Evolutionary conservation across 2,888 invertebrate species (phyloP).

Genomic region (Chrysolina oricalcia): DNA sequence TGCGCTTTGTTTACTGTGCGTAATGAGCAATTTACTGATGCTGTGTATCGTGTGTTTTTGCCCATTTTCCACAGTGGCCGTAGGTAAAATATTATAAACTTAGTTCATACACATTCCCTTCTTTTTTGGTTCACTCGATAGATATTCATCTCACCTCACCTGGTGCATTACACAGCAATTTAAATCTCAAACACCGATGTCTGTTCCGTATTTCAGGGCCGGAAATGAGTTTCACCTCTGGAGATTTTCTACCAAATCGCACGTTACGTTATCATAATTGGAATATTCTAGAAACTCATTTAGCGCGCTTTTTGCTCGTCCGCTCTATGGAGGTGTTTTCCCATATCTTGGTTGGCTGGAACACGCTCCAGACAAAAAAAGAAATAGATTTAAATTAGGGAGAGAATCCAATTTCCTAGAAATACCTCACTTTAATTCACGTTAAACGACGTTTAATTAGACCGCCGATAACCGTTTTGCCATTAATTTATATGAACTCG

Average conservation of each 20-base stretch:
- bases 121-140: too few species aligned
- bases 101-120: too few species aligned
- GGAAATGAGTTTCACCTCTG: conserved; percentile 17
- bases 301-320: conserved; percentile 5
- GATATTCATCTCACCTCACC: background rate
- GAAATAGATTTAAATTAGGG: conserved; percentile 17
- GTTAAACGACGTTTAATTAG: conserved; percentile 27
- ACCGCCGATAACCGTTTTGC: conserved; percentile 24
- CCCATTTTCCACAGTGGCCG: too few species aligned
- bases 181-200: background rate
- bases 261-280: conserved; percentile 21
- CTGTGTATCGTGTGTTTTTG: too few species aligned
- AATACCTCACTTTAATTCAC: conserved; percentile 31
- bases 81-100: too few species aligned
- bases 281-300: conserved; percentile 21
- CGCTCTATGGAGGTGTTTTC: conserved; percentile 11
- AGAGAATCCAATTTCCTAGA: conserved; percentile 32
- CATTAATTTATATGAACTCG: conserved; percentile 18
- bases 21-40: too few species aligned
- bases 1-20: too few species aligned
- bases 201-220: background rate
- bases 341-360: conserved; percentile 4
- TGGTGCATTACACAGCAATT: background rate
- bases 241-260: conserved; percentile 8
- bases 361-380: conserved; percentile 11